phyloP scores from a whole-genome alignment of 2,797 vertebrate genomes.

The Prionace glauca region DNA sequence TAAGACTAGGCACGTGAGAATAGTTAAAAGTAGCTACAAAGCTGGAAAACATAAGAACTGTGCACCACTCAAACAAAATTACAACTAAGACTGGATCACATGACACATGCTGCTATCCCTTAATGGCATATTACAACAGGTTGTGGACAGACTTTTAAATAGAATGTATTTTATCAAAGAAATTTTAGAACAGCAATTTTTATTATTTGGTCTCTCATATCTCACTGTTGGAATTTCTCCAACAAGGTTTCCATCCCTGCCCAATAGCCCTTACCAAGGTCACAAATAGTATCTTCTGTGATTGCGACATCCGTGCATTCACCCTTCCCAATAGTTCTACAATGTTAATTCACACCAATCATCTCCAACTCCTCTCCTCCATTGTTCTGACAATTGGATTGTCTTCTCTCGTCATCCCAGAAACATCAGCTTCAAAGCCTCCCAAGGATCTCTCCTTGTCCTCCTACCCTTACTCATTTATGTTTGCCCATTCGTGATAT shows the following conservation, averaged over 20 bases:
- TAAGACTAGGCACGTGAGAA: too few species aligned
- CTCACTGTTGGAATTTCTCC: background rate
- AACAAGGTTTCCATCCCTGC: background rate
- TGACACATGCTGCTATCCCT: too few species aligned
- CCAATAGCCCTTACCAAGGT: background rate
- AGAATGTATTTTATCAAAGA: background rate
- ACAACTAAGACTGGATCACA: too few species aligned
- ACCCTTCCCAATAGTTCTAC: background rate
- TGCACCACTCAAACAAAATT: too few species aligned
- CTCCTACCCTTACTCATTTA: background rate
- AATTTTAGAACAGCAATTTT: background rate
- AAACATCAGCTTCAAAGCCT: background rate
- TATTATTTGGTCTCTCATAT: background rate
- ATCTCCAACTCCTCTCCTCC: background rate
- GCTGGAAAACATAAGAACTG: too few species aligned
- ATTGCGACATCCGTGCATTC: background rate
- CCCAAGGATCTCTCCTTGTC: background rate
- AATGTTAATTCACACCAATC: background rate
- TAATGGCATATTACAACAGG: too few species aligned
- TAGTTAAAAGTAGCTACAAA: too few species aligned
- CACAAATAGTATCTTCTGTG: background rate
- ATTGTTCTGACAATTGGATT: background rate
- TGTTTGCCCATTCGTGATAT: background rate
- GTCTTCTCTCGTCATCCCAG: background rate
- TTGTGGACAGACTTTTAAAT: background rate